A percentile compares a stretch with the other conserved stretches of the same genome.
Evolutionary conservation across 2,797 vertebrate species (phyloP).

Genomic region (Helicolenus hilgendorfi): DNA sequence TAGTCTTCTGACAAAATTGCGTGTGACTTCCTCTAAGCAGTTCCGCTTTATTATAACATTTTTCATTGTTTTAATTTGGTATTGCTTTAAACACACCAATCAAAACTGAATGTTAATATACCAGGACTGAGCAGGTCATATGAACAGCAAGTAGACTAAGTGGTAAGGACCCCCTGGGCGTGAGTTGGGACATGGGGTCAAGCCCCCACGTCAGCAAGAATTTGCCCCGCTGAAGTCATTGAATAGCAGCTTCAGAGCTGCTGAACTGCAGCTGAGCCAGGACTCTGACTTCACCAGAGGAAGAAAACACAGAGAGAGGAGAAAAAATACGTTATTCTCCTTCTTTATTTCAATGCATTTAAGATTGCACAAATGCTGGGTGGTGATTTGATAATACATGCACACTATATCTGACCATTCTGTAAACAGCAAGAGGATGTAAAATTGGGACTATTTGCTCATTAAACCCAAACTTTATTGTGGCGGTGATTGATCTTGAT

Average conservation of each 20-base stretch:
- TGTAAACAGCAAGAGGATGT: not conserved
- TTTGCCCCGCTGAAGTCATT: slow-evolving; percentile 30
- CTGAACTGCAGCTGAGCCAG: slow-evolving; percentile 1
- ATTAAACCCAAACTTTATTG: slow-evolving; percentile 1
- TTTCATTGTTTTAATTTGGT: not conserved
- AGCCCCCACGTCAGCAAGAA: slow-evolving; percentile 35
- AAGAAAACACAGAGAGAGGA: not conserved
- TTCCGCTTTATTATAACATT: not conserved
- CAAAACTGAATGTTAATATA: slow-evolving; percentile 13
- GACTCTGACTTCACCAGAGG: not conserved
- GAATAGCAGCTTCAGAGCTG: slow-evolving; percentile 29
- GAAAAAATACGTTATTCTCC: not conserved
- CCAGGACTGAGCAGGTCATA: slow-evolving; percentile 25
- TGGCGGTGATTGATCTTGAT: not conserved
- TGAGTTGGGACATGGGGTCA: slow-evolving; percentile 54
- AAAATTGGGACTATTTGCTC: not conserved
- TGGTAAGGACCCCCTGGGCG: slow-evolving; percentile 23
- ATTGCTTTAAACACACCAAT: not conserved
- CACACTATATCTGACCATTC: not conserved
- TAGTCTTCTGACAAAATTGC: not conserved
- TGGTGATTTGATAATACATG: not conserved
- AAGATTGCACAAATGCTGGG: not conserved
- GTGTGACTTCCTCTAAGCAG: not conserved
- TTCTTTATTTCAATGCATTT: not conserved
- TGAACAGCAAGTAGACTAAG: slow-evolving; percentile 24